A percentile compares a stretch with the other conserved stretches of the same genome.
These are phyloP conservation scores for Crypturellus undulatus DNA, from an alignment of 2,113 vertebrate genomes.

Conservation along the genomic window DNA sequence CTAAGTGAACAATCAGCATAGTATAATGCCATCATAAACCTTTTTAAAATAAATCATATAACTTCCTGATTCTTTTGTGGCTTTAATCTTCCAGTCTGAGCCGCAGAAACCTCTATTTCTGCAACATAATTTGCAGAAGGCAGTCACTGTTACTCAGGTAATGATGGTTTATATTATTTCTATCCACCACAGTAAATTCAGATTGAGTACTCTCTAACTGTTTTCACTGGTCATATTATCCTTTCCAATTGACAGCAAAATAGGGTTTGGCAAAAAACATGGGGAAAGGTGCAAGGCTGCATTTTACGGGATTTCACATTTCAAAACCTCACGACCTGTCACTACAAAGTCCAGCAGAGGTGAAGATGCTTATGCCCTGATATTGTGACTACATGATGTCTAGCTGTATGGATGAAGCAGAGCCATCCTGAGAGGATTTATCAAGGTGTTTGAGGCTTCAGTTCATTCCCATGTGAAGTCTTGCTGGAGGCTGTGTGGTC, in stretches of 20 bases:
- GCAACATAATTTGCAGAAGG: conserved; percentile 32
- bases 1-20: conserved; percentile 51
- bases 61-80: conserved; percentile 43
- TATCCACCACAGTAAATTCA: conserved; percentile 4
- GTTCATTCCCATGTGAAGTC: neutral
- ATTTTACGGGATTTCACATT: neutral
- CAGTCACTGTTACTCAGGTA: conserved; percentile 12
- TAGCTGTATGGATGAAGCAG: rapidly evolving
- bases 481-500: neutral
- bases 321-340: neutral
- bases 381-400: neutral
- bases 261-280: neutral
- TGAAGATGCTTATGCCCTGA: neutral
- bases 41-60: conserved; percentile 72
- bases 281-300: neutral
- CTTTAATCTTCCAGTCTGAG: neutral
- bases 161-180: neutral
- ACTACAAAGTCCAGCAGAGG: neutral
- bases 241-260: conserved; percentile 10
- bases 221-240: conserved; percentile 7
- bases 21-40: conserved; percentile 59
- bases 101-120: neutral
- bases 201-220: neutral
- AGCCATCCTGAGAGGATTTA: neutral
- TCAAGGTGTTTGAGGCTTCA: neutral